A percentile compares a stretch with the other conserved stretches of the same genome.
Evolutionary conservation across 1,140 invertebrate species (phyloP).

Genomic region (Drosophila parvula): DNA sequence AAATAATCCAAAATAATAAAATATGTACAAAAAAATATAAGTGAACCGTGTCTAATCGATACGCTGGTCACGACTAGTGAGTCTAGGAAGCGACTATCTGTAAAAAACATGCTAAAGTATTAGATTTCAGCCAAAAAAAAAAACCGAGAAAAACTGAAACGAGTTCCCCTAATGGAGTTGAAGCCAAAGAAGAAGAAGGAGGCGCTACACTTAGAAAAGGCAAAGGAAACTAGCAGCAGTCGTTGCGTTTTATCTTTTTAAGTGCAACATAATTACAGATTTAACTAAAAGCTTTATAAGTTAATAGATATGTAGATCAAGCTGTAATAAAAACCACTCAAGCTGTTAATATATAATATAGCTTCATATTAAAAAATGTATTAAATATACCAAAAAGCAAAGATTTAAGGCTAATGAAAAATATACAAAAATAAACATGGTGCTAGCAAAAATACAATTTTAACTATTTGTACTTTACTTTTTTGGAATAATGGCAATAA

Average conservation of each 20-base stretch:
- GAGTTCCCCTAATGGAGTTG: conserved; percentile 48
- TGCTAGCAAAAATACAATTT: too few relatives aligned
- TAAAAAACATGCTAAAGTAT: conserved; percentile 62
- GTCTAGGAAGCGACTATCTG: conserved; percentile 62
- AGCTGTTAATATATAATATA: background rate
- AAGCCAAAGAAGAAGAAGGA: conserved; percentile 28
- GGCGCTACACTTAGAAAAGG: conserved; percentile 6
- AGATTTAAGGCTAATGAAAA: too few relatives aligned
- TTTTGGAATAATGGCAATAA: too few relatives aligned
- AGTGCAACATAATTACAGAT: background rate
- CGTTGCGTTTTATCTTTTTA: background rate
- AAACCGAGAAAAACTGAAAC: conserved; percentile 47
- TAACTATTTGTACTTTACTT: too few relatives aligned
- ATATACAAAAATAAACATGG: too few relatives aligned
- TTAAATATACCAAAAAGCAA: too few relatives aligned
- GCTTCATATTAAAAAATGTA: background rate
- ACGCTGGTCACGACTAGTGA: conserved; percentile 39
- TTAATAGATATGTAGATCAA: background rate
- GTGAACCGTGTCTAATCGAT: conserved; percentile 30
- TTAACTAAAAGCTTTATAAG: background rate
- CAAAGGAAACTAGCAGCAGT: background rate
- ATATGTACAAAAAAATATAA: conserved; percentile 27
- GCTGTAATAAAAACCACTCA: background rate
- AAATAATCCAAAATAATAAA: conserved; percentile 37
- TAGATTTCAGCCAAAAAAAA: conserved; percentile 61